phyloP scores from a whole-genome alignment of 2,888 invertebrate genomes.

The Tinea trinotella region DNA sequence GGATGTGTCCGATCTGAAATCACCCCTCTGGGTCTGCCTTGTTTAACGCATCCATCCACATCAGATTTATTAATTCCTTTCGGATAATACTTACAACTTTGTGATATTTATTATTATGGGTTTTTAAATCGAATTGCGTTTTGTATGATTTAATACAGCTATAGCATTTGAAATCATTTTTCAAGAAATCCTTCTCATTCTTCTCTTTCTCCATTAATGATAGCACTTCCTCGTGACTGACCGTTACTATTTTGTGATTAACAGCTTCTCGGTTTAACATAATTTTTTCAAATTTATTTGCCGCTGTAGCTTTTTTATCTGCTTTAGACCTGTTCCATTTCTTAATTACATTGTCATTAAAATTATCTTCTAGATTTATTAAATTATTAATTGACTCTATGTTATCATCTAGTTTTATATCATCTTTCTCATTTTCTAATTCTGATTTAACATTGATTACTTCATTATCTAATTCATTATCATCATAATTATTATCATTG shows the following conservation, averaged over 20 bases:
- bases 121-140: not conserved
- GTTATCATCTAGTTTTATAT: not conserved
- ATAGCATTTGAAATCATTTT: constrained; percentile 14
- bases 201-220: not conserved
- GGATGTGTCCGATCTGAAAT: too few relatives aligned
- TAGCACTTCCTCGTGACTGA: not conserved
- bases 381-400: not conserved
- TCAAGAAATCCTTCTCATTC: not conserved
- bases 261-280: not conserved
- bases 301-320: not conserved
- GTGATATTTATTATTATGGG: not conserved
- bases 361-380: not conserved
- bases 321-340: too few relatives aligned
- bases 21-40: too few relatives aligned
- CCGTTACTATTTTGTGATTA: not conserved
- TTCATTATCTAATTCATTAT: not conserved
- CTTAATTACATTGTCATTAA: too few relatives aligned
- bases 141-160: constrained; percentile 4
- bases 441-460: too few relatives aligned
- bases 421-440: not conserved
- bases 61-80: too few relatives aligned
- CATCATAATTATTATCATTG: not conserved
- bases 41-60: too few relatives aligned
- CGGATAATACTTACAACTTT: not conserved
- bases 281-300: not conserved